phyloP scores from a whole-genome alignment of 2,888 invertebrate species.

The Harpagoxenus sublaevis region DNA sequence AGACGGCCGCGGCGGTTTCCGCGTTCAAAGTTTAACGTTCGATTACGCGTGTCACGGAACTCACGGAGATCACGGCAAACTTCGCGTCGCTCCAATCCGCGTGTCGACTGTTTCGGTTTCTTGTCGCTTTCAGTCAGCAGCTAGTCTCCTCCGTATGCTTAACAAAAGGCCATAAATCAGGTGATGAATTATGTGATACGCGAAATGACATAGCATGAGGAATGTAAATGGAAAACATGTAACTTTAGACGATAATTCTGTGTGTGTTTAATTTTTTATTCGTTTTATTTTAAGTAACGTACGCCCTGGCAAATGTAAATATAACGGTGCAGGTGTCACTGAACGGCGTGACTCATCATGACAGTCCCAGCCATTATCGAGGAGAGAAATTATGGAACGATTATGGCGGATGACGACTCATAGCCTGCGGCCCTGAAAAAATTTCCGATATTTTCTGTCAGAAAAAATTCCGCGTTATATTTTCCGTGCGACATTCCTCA shows the following conservation, averaged over 20 bases:
- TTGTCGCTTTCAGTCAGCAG: not conserved
- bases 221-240: not conserved
- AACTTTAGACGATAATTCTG: not conserved
- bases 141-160: not conserved
- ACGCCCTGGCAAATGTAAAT: conserved; percentile 14
- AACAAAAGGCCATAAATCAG: not conserved
- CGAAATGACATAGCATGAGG: not conserved
- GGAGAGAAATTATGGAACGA: conserved; percentile 15
- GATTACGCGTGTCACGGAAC: not conserved
- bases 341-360: conserved; percentile 29
- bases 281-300: not conserved
- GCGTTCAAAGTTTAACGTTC: not conserved
- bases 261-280: not conserved
- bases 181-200: not conserved
- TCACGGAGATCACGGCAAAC: not conserved
- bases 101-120: not conserved
- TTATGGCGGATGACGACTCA: not conserved
- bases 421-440: not conserved
- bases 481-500: not conserved
- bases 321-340: conserved; percentile 25
- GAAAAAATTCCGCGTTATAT: not conserved
- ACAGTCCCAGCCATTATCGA: conserved; percentile 1
- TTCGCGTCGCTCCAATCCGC: not conserved
- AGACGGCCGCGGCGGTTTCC: not conserved
- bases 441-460: not conserved